These are phyloP conservation scores for Pandemis heparana DNA, from an alignment of 2,888 invertebrate species.

Conservation along the genomic window DNA sequence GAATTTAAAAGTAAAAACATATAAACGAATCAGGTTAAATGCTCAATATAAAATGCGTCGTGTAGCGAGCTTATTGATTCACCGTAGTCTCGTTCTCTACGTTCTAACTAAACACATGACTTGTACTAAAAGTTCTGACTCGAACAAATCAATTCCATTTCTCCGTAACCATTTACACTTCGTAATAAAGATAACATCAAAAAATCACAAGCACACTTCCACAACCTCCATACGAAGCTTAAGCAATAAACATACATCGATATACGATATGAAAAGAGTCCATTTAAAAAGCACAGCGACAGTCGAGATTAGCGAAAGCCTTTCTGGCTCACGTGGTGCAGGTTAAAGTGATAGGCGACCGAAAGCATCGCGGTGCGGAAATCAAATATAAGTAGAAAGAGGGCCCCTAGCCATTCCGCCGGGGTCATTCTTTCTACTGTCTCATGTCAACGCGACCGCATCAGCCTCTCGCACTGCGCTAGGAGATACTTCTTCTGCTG, in stretches of 20 bases:
- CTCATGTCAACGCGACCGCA: slow-evolving; percentile 77
- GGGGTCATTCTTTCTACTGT: slow-evolving; percentile 72
- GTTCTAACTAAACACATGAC: slow-evolving; percentile 17
- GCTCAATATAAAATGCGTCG: slow-evolving; percentile 7
- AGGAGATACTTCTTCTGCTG: slow-evolving; percentile 75
- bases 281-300: slow-evolving; percentile 53
- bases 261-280: slow-evolving; percentile 48
- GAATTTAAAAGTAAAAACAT: slow-evolving; percentile 14
- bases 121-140: slow-evolving; percentile 5
- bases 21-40: slow-evolving; percentile 13
- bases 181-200: slow-evolving; percentile 23
- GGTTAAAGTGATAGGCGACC: slow-evolving; percentile 73
- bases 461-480: slow-evolving; percentile 75
- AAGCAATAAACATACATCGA: slow-evolving; percentile 20
- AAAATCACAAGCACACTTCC: slow-evolving; percentile 21
- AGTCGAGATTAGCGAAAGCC: slow-evolving; percentile 67
- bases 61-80: slow-evolving; percentile 6
- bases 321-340: slow-evolving; percentile 73
- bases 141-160: slow-evolving; percentile 18
- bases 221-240: slow-evolving; percentile 2
- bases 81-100: slow-evolving; percentile 4
- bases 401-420: slow-evolving; percentile 60
- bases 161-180: slow-evolving; percentile 12
- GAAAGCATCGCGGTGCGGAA: slow-evolving; percentile 71
- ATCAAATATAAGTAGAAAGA: slow-evolving; percentile 81